Conservation (phyloP, 2,797 vertebrate genomes). For the Phataginus tetradactyla region DNA sequence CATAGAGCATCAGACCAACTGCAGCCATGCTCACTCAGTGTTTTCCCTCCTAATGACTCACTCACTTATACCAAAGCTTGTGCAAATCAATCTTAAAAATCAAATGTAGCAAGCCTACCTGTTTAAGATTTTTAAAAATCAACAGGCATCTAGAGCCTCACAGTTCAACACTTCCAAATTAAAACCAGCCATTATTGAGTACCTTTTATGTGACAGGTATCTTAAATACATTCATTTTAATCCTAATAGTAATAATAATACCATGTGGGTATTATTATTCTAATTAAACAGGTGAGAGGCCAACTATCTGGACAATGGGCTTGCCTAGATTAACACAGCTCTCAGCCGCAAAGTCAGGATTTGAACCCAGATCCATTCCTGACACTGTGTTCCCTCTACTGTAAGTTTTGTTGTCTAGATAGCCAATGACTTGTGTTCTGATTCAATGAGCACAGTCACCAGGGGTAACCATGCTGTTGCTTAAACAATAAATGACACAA, state of each 20-base stretch:
- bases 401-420: neutral
- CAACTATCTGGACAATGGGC: neutral
- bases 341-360: neutral
- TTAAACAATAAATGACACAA: neutral
- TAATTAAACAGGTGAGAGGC: neutral
- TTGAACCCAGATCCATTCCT: neutral
- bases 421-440: neutral
- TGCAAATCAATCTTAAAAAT: neutral
- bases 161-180: neutral
- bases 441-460: neutral
- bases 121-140: neutral
- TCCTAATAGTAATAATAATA: neutral
- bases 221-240: neutral
- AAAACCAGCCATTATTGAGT: neutral
- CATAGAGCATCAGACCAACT: accelerated
- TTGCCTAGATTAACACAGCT: neutral
- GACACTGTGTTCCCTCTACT: neutral
- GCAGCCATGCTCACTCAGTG: neutral
- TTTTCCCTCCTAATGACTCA: neutral
- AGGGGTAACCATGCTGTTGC: neutral
- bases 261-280: neutral
- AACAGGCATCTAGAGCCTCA: neutral
- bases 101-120: neutral
- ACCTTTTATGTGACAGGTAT: neutral
- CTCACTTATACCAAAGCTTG: neutral